Evolutionary conservation across 2,888 invertebrate species (phyloP).

Genomic region (Tachina lurida): DNA sequence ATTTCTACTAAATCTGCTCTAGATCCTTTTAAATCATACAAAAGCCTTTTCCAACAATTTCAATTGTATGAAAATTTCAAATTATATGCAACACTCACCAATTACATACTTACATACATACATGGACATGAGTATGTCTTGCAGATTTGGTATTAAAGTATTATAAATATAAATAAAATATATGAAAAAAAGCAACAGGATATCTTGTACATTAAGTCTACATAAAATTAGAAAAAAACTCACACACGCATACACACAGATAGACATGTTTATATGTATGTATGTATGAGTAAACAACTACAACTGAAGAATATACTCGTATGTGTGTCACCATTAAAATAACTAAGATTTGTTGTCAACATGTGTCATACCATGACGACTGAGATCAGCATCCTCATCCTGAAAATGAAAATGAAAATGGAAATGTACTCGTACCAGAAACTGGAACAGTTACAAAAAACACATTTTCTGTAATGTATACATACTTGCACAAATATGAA

Average conservation of each 20-base stretch:
- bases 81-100: constrained; percentile 5
- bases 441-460: not conserved
- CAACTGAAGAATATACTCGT: constrained; percentile 31
- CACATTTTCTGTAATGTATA: not conserved
- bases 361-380: constrained; percentile 64
- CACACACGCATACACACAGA: not conserved
- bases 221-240: not conserved
- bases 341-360: constrained; percentile 67
- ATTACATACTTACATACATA: not conserved
- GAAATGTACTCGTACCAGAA: not conserved
- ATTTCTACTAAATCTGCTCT: not conserved
- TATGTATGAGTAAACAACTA: constrained; percentile 22
- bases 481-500: not conserved
- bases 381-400: constrained; percentile 34
- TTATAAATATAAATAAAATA: constrained; percentile 2
- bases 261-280: not conserved
- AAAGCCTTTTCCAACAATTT: constrained; percentile 7
- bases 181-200: constrained; percentile 63
- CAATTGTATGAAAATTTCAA: constrained; percentile 32
- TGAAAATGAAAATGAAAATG: constrained; percentile 2
- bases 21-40: not conserved
- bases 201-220: constrained; percentile 48
- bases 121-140: not conserved
- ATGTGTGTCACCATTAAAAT: constrained; percentile 58
- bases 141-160: not conserved